A percentile compares a stretch with the other conserved stretches of the same genome.
Evolutionary conservation across 2,113 vertebrate genomes (phyloP).

Genomic region (Triplophysa rosa): DNA sequence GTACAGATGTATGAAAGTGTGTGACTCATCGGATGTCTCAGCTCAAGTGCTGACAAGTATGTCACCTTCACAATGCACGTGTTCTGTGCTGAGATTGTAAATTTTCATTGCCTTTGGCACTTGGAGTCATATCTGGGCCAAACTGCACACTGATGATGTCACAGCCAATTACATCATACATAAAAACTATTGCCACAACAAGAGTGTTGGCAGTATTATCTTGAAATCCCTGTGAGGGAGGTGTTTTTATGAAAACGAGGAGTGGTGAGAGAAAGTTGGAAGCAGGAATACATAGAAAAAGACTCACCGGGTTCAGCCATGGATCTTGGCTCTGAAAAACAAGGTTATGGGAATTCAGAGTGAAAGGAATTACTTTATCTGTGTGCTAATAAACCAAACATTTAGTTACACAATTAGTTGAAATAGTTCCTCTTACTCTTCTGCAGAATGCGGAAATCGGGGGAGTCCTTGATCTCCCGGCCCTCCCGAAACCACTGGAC

Average conservation of each 20-base stretch:
- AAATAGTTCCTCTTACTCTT: constrained; percentile 84
- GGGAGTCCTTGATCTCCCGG: constrained; percentile 91
- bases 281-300: constrained; percentile 4
- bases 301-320: constrained; percentile 83
- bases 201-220: background rate
- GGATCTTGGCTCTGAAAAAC: constrained; percentile 79
- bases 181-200: background rate
- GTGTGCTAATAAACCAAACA: background rate
- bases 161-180: constrained; percentile 4
- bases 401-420: background rate
- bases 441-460: constrained; percentile 94
- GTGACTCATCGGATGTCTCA: constrained; percentile 10
- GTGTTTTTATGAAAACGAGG: constrained; percentile 22
- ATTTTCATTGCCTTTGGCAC: constrained; percentile 1
- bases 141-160: background rate
- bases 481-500: constrained; percentile 91
- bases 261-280: background rate
- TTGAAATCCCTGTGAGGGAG: constrained; percentile 1
- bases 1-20: constrained; percentile 1
- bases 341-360: constrained; percentile 44
- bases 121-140: background rate
- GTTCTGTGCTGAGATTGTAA: background rate
- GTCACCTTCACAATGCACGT: background rate
- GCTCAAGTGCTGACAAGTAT: background rate
- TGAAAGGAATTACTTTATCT: background rate